phyloP scores from a whole-genome alignment of 2,113 vertebrate genomes.

The Eleginops maclovinus region DNA sequence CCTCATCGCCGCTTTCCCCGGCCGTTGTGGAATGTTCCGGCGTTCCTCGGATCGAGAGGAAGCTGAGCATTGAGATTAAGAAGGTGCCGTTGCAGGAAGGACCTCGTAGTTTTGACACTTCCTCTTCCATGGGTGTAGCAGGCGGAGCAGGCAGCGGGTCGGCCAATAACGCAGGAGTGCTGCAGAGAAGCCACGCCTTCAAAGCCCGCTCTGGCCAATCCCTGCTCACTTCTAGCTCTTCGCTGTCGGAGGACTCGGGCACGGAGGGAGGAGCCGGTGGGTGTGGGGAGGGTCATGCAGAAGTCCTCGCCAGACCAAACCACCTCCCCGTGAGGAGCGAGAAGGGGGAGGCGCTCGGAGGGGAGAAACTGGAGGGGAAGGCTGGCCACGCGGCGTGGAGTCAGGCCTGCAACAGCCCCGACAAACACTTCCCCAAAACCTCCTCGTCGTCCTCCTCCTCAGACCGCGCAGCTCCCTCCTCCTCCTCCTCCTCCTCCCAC shows the following conservation, averaged over 20 bases:
- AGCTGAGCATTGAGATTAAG: slow-evolving; percentile 96
- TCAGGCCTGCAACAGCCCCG: slow-evolving; percentile 75
- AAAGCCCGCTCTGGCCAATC: slow-evolving; percentile 85
- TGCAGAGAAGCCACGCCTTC: slow-evolving; percentile 91
- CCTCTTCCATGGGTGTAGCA: slow-evolving; percentile 55
- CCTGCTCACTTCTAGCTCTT: slow-evolving; percentile 78
- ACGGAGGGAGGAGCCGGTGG: slow-evolving; percentile 72
- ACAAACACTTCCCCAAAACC: slow-evolving; percentile 75
- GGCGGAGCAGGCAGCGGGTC: slow-evolving; percentile 31
- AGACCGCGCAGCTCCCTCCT: slow-evolving; percentile 66
- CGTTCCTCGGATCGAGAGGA: slow-evolving; percentile 86
- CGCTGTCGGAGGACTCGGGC: slow-evolving; percentile 86
- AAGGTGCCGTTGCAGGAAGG: slow-evolving; percentile 95
- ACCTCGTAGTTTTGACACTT: slow-evolving; percentile 93
- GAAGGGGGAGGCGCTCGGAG: slow-evolving; percentile 64
- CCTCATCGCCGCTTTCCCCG: slow-evolving; percentile 56
- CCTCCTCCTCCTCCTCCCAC: slow-evolving; percentile 66
- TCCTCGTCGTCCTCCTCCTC: slow-evolving; percentile 75
- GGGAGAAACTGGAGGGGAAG: slow-evolving; percentile 73
- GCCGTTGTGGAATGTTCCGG: slow-evolving; percentile 72
- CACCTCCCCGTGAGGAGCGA: slow-evolving; percentile 87
- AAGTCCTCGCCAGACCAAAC: slow-evolving; percentile 86
- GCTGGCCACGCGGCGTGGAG: slow-evolving; percentile 84
- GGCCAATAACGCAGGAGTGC: slow-evolving; percentile 61
- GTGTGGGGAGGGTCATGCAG: slow-evolving; percentile 66